phyloP scores from a whole-genome alignment of 2,113 vertebrate genomes.

The Ammospiza caudacuta region DNA sequence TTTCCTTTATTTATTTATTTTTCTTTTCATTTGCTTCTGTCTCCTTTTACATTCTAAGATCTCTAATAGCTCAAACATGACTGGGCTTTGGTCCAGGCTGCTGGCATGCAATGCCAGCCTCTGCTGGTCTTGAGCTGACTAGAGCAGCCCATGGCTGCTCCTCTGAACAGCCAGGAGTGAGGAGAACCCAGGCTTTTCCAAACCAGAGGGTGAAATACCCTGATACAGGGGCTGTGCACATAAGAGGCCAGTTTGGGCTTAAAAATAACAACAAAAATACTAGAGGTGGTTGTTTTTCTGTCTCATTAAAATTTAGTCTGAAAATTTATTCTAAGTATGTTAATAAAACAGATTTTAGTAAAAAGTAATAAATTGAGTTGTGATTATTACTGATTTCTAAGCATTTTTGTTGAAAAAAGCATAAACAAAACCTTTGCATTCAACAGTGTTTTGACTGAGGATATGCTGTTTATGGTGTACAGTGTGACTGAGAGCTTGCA shows the following conservation, averaged over 20 bases:
- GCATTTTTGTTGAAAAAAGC: background rate
- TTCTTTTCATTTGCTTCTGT: conserved; percentile 41
- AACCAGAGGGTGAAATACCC: background rate
- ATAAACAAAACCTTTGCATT: background rate
- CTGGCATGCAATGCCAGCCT: conserved; percentile 19
- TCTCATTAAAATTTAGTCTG: background rate
- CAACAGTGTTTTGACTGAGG: background rate
- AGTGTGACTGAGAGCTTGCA: background rate
- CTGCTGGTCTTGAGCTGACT: background rate
- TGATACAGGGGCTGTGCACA: background rate
- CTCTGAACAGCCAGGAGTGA: background rate
- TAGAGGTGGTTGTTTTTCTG: background rate
- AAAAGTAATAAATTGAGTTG: background rate
- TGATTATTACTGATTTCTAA: background rate
- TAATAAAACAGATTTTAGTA: background rate
- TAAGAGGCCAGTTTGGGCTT: background rate
- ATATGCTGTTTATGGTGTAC: background rate
- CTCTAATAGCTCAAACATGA: conserved; percentile 22
- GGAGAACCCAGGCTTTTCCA: background rate
- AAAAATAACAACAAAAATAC: background rate
- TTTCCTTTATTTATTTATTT: conserved; percentile 34
- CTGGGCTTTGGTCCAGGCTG: background rate
- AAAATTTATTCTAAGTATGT: background rate
- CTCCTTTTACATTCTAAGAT: conserved; percentile 27
- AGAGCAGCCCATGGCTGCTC: background rate